These are phyloP conservation scores for Lasioglossum pauxillum DNA, from an alignment of 2,888 invertebrate genomes.

Conservation along the genomic window DNA sequence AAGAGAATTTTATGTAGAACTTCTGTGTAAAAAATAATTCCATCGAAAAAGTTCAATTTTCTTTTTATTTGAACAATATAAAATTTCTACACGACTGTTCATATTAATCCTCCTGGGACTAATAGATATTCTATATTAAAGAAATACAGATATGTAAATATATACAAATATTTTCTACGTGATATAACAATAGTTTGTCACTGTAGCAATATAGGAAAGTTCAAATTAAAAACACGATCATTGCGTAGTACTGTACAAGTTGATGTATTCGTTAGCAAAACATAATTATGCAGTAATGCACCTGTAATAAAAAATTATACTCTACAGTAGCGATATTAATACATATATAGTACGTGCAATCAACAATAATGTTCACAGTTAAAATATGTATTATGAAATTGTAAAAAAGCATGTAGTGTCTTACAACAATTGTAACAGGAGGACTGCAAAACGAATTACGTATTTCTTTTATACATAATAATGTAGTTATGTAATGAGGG, in stretches of 20 bases:
- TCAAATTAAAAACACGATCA: constrained; percentile 24
- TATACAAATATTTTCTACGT: constrained; percentile 55
- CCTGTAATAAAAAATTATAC: constrained; percentile 23
- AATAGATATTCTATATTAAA: constrained; percentile 26
- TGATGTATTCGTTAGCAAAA: neutral
- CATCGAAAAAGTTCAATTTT: constrained; percentile 19
- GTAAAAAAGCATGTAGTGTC: constrained; percentile 12
- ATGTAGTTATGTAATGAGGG: constrained; percentile 25
- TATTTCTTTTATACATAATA: constrained; percentile 29
- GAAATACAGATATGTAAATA: constrained; percentile 50
- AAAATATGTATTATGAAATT: neutral
- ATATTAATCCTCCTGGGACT: constrained; percentile 19
- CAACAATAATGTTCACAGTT: constrained; percentile 12
- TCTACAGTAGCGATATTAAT: constrained; percentile 27
- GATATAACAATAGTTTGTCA: constrained; percentile 33
- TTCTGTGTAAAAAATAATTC: constrained; percentile 18
- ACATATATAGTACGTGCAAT: neutral
- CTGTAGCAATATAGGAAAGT: constrained; percentile 38
- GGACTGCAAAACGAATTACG: constrained; percentile 17
- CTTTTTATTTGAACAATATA: constrained; percentile 28
- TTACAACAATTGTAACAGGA: neutral
- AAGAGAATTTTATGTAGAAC: constrained; percentile 28
- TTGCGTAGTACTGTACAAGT: constrained; percentile 20
- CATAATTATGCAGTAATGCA: constrained; percentile 16
- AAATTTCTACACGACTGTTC: constrained; percentile 38